Conservation (phyloP, 2,797 vertebrate species). For the Strix occidentalis region DNA sequence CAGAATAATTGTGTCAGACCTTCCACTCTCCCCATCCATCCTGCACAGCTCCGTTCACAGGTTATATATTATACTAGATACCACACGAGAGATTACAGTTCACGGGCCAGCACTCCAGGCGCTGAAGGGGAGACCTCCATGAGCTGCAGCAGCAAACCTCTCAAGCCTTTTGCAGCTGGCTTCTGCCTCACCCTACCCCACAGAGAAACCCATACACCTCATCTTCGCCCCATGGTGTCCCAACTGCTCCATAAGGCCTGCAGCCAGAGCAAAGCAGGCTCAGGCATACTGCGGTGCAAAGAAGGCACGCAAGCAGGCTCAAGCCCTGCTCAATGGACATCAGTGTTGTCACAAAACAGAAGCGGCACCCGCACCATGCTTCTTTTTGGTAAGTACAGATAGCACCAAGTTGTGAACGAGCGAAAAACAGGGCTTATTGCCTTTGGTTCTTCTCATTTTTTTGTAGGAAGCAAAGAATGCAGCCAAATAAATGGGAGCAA, state of each 20-base stretch:
- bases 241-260: background rate
- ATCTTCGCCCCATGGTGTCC: background rate
- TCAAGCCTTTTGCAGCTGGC: background rate
- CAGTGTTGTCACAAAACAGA: background rate
- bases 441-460: background rate
- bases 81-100: background rate
- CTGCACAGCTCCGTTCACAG: background rate
- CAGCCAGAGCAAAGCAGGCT: background rate
- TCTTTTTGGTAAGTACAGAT: background rate
- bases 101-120: background rate
- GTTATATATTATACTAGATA: background rate
- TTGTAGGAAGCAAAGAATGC: background rate
- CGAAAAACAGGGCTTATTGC: background rate
- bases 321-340: background rate
- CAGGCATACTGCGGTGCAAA: rapidly evolving
- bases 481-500: background rate
- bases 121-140: background rate
- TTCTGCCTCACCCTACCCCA: background rate
- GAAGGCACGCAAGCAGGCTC: background rate
- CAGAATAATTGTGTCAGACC: background rate
- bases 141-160: background rate
- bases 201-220: background rate
- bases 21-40: background rate
- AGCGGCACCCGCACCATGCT: background rate
- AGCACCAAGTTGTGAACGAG: background rate